phyloP scores from a whole-genome alignment of 2,888 invertebrate species.

The Neocrepidodera transversa region DNA sequence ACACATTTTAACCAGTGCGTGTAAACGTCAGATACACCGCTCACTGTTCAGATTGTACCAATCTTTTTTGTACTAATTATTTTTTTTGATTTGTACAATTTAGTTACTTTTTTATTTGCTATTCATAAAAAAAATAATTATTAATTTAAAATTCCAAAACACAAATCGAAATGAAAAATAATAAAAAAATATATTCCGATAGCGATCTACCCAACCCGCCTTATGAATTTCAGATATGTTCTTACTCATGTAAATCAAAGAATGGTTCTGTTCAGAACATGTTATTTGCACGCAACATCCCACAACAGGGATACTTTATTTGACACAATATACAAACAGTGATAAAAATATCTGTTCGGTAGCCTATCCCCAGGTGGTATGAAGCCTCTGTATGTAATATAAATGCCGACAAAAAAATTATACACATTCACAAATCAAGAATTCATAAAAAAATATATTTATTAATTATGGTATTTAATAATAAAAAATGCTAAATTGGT shows the following conservation, averaged over 20 bases:
- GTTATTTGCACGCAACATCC: background rate
- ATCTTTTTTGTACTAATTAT: too few species aligned
- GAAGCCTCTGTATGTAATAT: background rate
- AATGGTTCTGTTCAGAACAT: background rate
- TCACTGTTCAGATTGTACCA: too few species aligned
- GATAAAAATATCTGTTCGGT: background rate
- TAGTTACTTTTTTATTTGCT: too few species aligned
- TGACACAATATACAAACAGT: background rate
- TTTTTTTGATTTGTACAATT: too few species aligned
- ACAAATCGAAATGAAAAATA: too few species aligned
- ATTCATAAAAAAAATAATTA: too few species aligned
- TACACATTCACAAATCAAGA: too few species aligned
- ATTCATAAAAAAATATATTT: too few species aligned
- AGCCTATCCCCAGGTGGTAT: background rate
- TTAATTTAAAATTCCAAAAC: too few species aligned
- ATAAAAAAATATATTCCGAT: background rate
- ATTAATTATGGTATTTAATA: too few species aligned
- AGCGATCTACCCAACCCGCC: background rate
- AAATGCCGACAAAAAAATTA: background rate
- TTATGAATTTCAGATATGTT: background rate
- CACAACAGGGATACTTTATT: background rate
- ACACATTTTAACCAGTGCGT: conserved; percentile 24
- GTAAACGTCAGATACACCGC: conserved; percentile 8
- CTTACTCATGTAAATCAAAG: background rate
- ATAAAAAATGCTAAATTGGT: too few species aligned